Evolutionary conservation across 2,113 vertebrate genomes (phyloP).

Genomic region (Indicator maculatus): DNA sequence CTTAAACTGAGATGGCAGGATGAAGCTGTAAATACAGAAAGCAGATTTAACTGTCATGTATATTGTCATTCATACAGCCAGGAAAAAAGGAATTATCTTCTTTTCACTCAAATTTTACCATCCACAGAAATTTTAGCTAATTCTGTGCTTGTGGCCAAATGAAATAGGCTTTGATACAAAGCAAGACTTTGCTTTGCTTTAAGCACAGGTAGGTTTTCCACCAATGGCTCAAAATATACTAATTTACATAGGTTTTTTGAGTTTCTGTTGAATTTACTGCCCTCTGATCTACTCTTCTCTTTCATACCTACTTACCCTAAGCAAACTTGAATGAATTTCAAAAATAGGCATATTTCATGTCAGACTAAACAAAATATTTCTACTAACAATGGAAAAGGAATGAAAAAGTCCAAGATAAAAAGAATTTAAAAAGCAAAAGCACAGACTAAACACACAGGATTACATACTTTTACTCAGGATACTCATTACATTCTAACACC

Average conservation of each 20-base stretch:
- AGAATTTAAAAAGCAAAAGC: not conserved
- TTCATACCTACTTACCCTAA: accelerated
- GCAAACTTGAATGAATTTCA: not conserved
- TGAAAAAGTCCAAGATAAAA: not conserved
- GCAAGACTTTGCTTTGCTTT: not conserved
- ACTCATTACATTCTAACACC: conserved; percentile 59
- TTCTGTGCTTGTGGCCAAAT: not conserved
- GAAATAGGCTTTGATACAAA: not conserved
- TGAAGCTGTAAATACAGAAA: not conserved
- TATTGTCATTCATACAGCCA: not conserved
- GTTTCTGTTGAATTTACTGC: not conserved
- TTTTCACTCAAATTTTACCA: not conserved
- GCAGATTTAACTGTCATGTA: not conserved
- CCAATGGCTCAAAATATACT: not conserved
- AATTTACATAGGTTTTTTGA: not conserved
- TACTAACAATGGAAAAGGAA: not conserved
- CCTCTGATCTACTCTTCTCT: not conserved
- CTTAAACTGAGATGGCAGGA: not conserved
- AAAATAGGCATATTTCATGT: not conserved
- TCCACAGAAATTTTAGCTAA: not conserved
- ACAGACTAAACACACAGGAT: conserved; percentile 11
- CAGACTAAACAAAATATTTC: conserved; percentile 33
- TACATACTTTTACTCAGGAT: not conserved
- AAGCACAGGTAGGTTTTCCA: not conserved
- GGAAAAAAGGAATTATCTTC: not conserved